Evolutionary conservation across 2,113 vertebrate species (phyloP).

Genomic region (Chamaetylas fuelleborni): DNA sequence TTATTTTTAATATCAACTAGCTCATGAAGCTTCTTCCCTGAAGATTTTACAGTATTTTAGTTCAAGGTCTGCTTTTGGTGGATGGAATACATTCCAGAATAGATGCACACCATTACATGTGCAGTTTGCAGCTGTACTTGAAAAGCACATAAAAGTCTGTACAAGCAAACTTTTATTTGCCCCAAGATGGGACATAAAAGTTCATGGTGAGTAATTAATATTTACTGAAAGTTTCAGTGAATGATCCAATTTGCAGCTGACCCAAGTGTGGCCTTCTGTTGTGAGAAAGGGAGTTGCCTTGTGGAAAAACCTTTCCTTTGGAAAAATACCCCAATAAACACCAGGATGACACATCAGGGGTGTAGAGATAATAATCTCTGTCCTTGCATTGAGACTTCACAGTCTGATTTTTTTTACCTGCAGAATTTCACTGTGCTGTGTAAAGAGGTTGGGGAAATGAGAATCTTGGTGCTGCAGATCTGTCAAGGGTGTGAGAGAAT

Average conservation of each 20-base stretch:
- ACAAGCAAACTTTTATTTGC: background rate
- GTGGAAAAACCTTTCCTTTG: background rate
- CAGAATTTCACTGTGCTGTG: background rate
- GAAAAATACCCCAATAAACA: background rate
- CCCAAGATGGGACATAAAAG: background rate
- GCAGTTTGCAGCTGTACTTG: background rate
- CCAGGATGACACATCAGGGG: accelerated
- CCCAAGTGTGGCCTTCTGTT: background rate
- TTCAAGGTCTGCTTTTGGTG: background rate
- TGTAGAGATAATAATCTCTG: background rate
- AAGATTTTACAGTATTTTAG: background rate
- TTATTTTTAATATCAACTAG: background rate
- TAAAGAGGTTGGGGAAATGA: background rate
- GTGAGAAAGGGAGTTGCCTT: background rate
- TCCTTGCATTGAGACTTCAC: background rate
- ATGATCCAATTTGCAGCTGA: background rate
- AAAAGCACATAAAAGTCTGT: background rate
- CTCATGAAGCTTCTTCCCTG: background rate
- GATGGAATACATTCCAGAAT: background rate
- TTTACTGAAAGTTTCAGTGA: background rate
- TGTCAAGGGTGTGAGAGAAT: background rate
- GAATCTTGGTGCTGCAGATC: background rate
- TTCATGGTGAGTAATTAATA: background rate
- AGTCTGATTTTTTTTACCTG: background rate
- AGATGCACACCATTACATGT: background rate